Evolutionary conservation across 2,797 vertebrate genomes (phyloP).

Genomic region (Craterocephalus amniculus): DNA sequence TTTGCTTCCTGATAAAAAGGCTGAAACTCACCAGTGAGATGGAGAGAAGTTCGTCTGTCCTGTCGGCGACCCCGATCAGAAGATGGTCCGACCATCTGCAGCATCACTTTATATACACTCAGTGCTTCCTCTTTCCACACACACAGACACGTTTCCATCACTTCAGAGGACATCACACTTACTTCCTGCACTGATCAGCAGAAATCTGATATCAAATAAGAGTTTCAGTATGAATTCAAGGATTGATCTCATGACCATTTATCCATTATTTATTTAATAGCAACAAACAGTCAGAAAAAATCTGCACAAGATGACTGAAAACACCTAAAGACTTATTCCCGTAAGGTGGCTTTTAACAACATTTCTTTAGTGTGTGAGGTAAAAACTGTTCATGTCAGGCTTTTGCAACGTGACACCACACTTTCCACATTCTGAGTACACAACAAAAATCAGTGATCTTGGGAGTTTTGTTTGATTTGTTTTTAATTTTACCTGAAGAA

Average conservation of each 20-base stretch:
- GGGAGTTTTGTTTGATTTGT: no score
- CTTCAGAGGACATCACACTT: conserved; percentile 4
- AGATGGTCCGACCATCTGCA: background rate
- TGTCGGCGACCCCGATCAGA: conserved; percentile 38
- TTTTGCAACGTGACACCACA: no score
- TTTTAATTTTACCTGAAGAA: no score
- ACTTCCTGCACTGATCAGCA: background rate
- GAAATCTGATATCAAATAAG: background rate
- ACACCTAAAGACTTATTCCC: no score
- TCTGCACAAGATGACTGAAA: background rate
- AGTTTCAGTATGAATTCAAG: background rate
- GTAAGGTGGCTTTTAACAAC: no score
- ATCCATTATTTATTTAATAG: background rate
- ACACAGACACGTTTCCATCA: background rate
- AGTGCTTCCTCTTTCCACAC: conserved; percentile 50
- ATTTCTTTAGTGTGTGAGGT: no score
- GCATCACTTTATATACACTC: conserved; percentile 46
- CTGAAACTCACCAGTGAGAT: conserved; percentile 42
- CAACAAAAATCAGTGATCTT: no score
- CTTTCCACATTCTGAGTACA: no score
- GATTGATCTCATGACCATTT: background rate
- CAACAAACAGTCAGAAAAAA: background rate
- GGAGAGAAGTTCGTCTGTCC: conserved; percentile 4
- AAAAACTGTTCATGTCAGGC: no score
- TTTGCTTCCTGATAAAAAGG: background rate